Base-by-base conservation (phyloP, 2,113 vertebrate genomes). In the Cryptomyrus ogoouensis region DNA sequence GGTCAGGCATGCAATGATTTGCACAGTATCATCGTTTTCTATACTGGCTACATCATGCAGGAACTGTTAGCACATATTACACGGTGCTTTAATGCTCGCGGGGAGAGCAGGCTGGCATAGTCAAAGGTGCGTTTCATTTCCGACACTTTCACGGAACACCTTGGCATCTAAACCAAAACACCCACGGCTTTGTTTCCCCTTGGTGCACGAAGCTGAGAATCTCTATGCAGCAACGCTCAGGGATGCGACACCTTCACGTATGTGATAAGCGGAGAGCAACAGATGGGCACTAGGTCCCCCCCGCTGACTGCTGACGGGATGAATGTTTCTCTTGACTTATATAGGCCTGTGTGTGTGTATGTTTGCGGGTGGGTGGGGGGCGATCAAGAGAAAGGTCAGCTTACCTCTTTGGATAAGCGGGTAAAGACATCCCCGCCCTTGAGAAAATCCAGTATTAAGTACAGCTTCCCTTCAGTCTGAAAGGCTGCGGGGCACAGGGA, bases 381-480 rank as follows among this genome's bases (percentile, higher is more conserved):
- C 17, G 5, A 80, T 19, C 77, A 66, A 91, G 88, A 91, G 74
- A 87, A 85, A 92, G 9, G 88, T 91, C 83, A 90, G 94, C 96
- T 96, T 97, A 98, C 98, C 97, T 99, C 98, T 99, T 99, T 99
- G 96, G 98, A 99, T 97, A 99, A 98, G 95, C 98, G 97, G 90
- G 98, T 99, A 96, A 99, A 99, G 92, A 99, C 98, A 96, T 99
- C 98, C 95, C 98, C 98, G 96, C 98, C 98, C 96, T 98, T 99
- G 97, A 99, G 98, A 98, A 99, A 99, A 97, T 99, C 98, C 97
- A 99, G 90, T 96, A 99, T 99, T 97, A 99, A 98, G 96, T 99
- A 99, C 90, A 99, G 96, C 95, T 99, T 99, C 95, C 98, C 98
- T 97, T 99, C 98, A 91, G 98, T 99, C 95, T 99, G 97, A 97